Evolutionary conservation across 2,113 vertebrate genomes (phyloP).

Genomic region (Gobiocypris rarus): DNA sequence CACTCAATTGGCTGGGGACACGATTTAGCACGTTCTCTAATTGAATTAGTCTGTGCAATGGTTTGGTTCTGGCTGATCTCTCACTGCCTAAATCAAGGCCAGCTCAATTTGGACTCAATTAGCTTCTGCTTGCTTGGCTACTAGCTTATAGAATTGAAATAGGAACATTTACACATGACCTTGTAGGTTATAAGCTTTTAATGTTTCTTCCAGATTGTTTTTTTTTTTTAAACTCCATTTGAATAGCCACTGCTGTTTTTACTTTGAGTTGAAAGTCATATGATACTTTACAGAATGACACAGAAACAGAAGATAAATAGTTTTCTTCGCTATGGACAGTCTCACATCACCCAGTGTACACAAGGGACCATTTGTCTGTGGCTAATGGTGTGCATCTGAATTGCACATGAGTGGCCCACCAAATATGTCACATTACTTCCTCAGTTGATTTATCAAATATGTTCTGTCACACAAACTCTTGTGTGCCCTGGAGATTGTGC

Average conservation of each 20-base stretch:
- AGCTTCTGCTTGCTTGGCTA: slow-evolving; percentile 48
- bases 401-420: slow-evolving; percentile 5
- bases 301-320: slow-evolving; percentile 17
- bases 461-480: slow-evolving; percentile 16
- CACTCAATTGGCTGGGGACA: slow-evolving; percentile 28
- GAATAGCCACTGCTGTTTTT: slow-evolving; percentile 3
- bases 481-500: slow-evolving; percentile 32
- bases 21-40: slow-evolving; percentile 51
- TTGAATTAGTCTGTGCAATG: slow-evolving; percentile 65
- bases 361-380: slow-evolving; percentile 36
- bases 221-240: neutral
- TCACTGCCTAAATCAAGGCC: slow-evolving; percentile 7
- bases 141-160: slow-evolving; percentile 4
- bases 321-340: slow-evolving; percentile 9
- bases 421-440: slow-evolving; percentile 30
- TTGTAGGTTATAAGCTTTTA: neutral
- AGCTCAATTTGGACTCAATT: slow-evolving; percentile 62
- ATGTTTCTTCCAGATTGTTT: neutral
- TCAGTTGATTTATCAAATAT: slow-evolving; percentile 40
- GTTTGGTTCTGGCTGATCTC: slow-evolving; percentile 59
- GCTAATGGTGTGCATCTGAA: slow-evolving; percentile 38
- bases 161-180: neutral
- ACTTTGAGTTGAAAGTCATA: neutral
- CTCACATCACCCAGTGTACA: neutral
- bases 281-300: slow-evolving; percentile 17